Evolutionary conservation across 64 coral and sea anemone genomes (phyloP).

Genomic region (Orbicella faveolata): DNA sequence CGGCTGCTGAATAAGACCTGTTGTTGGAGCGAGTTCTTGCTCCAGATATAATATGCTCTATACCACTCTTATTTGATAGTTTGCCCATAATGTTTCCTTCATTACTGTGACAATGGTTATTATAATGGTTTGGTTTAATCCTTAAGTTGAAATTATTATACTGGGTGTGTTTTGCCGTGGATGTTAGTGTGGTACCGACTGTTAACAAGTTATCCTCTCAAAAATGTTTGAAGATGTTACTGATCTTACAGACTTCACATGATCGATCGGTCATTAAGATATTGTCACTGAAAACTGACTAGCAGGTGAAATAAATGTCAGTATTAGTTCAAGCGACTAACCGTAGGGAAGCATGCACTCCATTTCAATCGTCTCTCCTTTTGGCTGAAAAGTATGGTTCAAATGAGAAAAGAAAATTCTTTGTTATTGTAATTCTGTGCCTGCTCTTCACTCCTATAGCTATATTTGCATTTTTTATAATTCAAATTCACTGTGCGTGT

Average conservation of each 20-base stretch:
- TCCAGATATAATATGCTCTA: no score
- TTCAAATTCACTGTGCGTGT: no score
- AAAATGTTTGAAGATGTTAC: not conserved
- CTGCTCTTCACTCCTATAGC: no score
- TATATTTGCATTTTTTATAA: no score
- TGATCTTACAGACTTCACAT: not conserved
- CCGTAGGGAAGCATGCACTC: slow-evolving; percentile 37
- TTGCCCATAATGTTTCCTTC: no score
- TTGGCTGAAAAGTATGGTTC: slow-evolving; percentile 15
- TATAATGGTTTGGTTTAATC: not conserved
- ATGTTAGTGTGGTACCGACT: not conserved
- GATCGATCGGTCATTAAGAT: not conserved
- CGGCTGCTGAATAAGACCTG: no score
- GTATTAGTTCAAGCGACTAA: slow-evolving; percentile 36
- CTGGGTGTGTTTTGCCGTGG: not conserved
- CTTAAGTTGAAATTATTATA: not conserved
- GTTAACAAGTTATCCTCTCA: not conserved
- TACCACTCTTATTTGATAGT: not conserved
- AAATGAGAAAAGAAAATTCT: slow-evolving; percentile 25
- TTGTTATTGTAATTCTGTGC: not conserved
- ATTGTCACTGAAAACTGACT: not conserved
- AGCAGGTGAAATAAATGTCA: slow-evolving; percentile 6
- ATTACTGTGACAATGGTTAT: no score
- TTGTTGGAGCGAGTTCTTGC: no score
- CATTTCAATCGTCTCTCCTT: slow-evolving; percentile 52